phyloP scores from a whole-genome alignment of 2,888 invertebrate species.

The Hoplodrina ambigua region DNA sequence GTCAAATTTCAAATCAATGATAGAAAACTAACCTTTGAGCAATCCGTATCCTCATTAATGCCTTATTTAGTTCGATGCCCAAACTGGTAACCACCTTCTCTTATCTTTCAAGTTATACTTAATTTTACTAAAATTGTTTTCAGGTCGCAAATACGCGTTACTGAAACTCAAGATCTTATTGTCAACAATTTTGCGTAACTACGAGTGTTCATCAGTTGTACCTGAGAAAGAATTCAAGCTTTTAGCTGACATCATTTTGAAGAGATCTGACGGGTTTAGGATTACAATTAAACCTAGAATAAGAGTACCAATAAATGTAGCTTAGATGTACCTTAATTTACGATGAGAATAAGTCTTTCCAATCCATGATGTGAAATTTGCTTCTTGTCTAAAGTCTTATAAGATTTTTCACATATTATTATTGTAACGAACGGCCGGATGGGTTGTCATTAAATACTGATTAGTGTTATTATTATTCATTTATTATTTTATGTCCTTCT shows the following conservation, averaged over 20 bases:
- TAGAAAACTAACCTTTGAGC: no score
- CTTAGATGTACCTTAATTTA: conserved; percentile 9
- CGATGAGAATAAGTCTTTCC: not conserved
- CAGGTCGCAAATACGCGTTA: conserved; percentile 94
- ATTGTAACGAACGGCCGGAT: not conserved
- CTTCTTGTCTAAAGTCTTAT: no score
- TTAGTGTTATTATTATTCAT: not conserved
- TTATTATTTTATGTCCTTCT: not conserved
- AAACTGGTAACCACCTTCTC: not conserved
- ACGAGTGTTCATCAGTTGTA: conserved; percentile 91
- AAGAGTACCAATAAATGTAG: conserved; percentile 65
- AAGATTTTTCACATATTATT: no score
- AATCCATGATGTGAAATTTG: not conserved
- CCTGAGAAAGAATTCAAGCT: conserved; percentile 92
- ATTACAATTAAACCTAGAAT: conserved; percentile 92
- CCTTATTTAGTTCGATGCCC: no score
- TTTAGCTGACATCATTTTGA: conserved; percentile 93
- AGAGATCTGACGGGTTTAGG: conserved; percentile 93
- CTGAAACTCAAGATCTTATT: conserved; percentile 93
- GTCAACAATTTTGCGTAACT: conserved; percentile 93
- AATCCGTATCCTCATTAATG: no score
- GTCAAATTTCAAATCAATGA: no score
- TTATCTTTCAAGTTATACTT: no score
- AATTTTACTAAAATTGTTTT: conserved; percentile 37
- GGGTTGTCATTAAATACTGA: conserved; percentile 1